Base-by-base conservation (phyloP, 2,113 vertebrate species). In the Penelope pileata region DNA sequence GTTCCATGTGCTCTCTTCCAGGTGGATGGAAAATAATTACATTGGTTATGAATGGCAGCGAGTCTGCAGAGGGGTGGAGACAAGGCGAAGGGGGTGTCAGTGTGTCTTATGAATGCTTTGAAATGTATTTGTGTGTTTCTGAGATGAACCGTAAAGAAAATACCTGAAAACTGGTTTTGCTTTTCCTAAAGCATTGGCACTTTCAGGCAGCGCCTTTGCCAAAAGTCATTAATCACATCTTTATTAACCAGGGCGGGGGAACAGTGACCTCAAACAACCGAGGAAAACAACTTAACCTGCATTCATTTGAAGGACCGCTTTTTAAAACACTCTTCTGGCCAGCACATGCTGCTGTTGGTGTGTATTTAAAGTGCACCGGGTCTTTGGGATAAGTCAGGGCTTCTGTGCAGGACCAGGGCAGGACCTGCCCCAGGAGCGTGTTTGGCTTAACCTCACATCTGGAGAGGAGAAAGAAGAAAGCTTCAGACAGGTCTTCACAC, bases 181-280 rank as follows among this genome's bases (percentile, higher is more conserved):
- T 90, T 96, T 97, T 96, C 90, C 93, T 93, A 63, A 96, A 97
- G 91, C 95, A 42, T 95, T 95, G 90, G 93, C 90, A 90, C 90
- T 96, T 91, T 94, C 94, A 97, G 91, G 93, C 91, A 83, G 60
- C 24, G 68, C 32, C 86, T 74, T 94, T 97, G 97, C 97, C 97
- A 97, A 79, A 85, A 97, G 97, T 97, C 97, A 97, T 98, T 98
- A 97, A 97, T 98, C 97, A 97, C 91, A 83, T 86, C 95, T 97
- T 96, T 96, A 98, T 97, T 97, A 98, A 95, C 89, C 94, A 96
- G 97, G 93, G 73, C 9, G 75, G 94, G 76, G 91, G 86, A 97
- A 96, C 95, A 88, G 95, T 95, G 96, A 98, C 97, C 97, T 98
- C 95, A 97, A 96, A 97, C 94, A 98, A 96, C 93, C 67, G 30